Conservation (phyloP, 2,888 invertebrate genomes). For the Busseola fusca region DNA sequence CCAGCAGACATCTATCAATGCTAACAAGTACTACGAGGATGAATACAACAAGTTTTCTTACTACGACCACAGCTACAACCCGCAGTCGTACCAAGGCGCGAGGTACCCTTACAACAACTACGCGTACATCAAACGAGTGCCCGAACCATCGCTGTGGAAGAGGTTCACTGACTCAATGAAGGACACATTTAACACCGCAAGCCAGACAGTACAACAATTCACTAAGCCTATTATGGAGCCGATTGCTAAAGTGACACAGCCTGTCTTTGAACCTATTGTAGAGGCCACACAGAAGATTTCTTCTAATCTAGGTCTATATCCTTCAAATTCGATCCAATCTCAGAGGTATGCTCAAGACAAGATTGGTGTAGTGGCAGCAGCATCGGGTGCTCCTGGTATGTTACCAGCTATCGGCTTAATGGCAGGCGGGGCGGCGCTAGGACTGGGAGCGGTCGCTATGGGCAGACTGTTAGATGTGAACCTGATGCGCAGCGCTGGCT, state of each 20-base stretch:
- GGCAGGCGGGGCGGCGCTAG: slow-evolving; percentile 94
- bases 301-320: slow-evolving; percentile 92
- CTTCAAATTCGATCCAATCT: slow-evolving; percentile 80
- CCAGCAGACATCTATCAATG: slow-evolving; percentile 83
- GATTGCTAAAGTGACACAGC: slow-evolving; percentile 89
- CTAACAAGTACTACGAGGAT: slow-evolving; percentile 85
- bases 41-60: slow-evolving; percentile 88
- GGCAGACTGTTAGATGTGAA: slow-evolving; percentile 92
- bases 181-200: slow-evolving; percentile 92
- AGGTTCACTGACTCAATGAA: slow-evolving; percentile 92
- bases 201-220: slow-evolving; percentile 91
- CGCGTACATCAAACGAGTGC: slow-evolving; percentile 89
- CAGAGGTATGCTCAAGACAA: slow-evolving; percentile 90
- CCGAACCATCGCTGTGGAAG: slow-evolving; percentile 92
- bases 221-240: slow-evolving; percentile 90
- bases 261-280: slow-evolving; percentile 92
- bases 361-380: slow-evolving; percentile 89
- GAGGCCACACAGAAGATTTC: slow-evolving; percentile 95
- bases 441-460: slow-evolving; percentile 94
- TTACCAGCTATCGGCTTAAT: slow-evolving; percentile 93
- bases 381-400: slow-evolving; percentile 90
- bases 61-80: slow-evolving; percentile 86
- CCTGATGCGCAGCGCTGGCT: slow-evolving; percentile 88
- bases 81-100: slow-evolving; percentile 62
- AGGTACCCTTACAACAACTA: slow-evolving; percentile 90